A percentile compares a stretch with the other conserved stretches of the same genome.
Evolutionary conservation across 2,113 vertebrate species (phyloP).

Genomic region (Erinaceus europaeus): DNA sequence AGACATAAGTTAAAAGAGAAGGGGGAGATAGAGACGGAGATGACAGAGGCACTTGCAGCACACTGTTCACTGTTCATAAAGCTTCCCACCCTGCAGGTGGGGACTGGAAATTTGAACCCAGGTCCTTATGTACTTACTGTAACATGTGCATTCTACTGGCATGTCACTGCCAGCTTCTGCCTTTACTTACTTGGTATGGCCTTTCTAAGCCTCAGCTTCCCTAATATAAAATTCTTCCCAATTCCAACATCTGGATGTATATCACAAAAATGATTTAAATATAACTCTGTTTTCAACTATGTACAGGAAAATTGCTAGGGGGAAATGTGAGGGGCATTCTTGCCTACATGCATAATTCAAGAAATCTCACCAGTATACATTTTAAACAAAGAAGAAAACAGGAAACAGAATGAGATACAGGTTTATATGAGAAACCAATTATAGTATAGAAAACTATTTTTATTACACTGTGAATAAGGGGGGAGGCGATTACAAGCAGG

Average conservation of each 20-base stretch:
- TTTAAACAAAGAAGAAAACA: background rate
- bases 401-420: background rate
- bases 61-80: too few species aligned
- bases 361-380: background rate
- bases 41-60: too few species aligned
- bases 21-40: too few species aligned
- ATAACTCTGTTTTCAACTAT: background rate
- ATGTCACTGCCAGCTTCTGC: background rate
- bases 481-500: conserved; percentile 27
- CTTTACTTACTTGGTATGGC: background rate
- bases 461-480: conserved; percentile 27
- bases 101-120: too few species aligned
- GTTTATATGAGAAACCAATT: conserved; percentile 42
- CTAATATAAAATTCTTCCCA: background rate
- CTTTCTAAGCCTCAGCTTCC: conserved; percentile 9
- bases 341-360: background rate
- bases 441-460: conserved; percentile 24
- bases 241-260: background rate
- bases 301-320: background rate
- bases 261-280: background rate
- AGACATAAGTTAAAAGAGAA: too few species aligned
- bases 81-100: too few species aligned
- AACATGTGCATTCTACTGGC: too few species aligned
- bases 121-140: too few species aligned
- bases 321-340: background rate